Conservation (phyloP, 2,113 vertebrate species). For the Cyphomyrus plagiostoma region DNA sequence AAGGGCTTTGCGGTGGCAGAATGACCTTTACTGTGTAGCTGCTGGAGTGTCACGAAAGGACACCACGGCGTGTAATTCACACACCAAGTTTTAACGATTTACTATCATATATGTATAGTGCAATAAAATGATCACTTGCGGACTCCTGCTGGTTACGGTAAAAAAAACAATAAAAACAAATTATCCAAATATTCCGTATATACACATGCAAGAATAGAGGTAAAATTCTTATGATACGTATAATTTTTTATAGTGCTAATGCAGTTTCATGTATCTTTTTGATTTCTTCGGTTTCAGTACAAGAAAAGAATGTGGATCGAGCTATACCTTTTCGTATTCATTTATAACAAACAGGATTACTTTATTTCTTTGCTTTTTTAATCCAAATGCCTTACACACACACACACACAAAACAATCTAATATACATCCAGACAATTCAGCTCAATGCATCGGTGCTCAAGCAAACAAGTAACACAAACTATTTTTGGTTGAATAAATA, state of each 20-base stretch:
- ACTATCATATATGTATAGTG: neutral
- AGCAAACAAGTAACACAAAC: neutral
- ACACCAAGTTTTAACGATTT: neutral
- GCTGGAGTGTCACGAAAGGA: neutral
- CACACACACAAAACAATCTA: neutral
- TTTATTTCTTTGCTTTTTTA: neutral
- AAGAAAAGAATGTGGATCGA: neutral
- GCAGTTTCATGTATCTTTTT: neutral
- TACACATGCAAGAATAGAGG: neutral
- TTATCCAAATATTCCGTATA: neutral
- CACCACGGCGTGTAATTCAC: neutral
- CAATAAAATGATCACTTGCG: neutral
- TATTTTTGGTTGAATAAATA: neutral
- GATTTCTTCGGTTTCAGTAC: neutral
- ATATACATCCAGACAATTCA: neutral
- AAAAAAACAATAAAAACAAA: neutral
- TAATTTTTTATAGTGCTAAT: neutral
- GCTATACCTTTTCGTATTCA: neutral
- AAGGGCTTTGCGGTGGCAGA: neutral
- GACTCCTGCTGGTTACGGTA: neutral
- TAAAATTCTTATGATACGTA: neutral
- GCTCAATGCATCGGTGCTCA: neutral
- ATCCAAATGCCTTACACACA: neutral
- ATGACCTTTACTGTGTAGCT: neutral
- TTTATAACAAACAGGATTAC: neutral